Base-by-base conservation (phyloP, 1,140 invertebrate genomes). In the Drosophila sucinea region DNA sequence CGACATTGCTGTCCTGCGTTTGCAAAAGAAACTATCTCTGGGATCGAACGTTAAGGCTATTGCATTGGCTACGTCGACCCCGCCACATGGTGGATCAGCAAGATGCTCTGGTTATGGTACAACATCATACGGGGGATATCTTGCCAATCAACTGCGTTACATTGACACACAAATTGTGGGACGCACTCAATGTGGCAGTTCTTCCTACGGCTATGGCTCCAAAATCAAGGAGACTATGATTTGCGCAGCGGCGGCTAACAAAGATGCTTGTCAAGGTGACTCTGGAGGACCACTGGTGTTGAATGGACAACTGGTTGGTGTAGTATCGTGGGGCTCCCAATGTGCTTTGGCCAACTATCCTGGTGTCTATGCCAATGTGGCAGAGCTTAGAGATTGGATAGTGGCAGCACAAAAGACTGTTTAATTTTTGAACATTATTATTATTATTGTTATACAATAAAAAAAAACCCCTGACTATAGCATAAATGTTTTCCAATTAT, bases 1-100 rank as follows among this genome's bases (percentile, higher is more conserved):
- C 27, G 94, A 94, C 61, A 83, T 94, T 8, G 93, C 89, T 17
- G 70, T 94, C 1, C 61, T 94, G 29, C 79, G 85, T 3, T 55
- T 94, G 1, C 66, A 91, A 23, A 58, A 74, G 1, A 58, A 74
- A 23, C 77, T 94, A 7, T 25, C 33, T 4, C 90, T 91, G 25
- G 79, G 58, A 1, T 23, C 77, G 0, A 92, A 77, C n/a, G 91
- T 94, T 11, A 81, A 92, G 35, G 76, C 82, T 4, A 91, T 93
- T n/a, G 2, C 5, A 0, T 57, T 93, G 66, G 83, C 91, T 0
- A 85, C 27, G 1, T 30, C 6, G 1, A 75, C 90, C 5, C 82
- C 90, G 0, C 29, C 30, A 27, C 79, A 80, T 51, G 79, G 73
- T 33, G 65, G 72, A 17, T 11, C 62, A 0, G 86, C 81, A 5